Percentiles rank a stretch among this genome's conserved stretches.
Conservation (phyloP, 2,797 vertebrate genomes). For the Schizopygopsis pylzovi region DNA sequence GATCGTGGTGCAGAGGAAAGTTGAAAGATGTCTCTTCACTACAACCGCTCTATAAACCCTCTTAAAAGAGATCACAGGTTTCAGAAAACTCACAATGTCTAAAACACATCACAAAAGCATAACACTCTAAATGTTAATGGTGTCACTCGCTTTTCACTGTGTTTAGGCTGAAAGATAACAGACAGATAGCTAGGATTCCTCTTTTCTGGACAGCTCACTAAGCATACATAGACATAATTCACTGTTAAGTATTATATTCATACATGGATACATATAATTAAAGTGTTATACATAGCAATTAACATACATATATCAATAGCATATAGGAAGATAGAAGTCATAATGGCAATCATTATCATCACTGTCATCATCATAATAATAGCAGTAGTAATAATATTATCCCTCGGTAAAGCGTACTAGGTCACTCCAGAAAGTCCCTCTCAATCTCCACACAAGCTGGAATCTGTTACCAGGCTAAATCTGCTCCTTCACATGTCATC, state of each 20-base stretch:
- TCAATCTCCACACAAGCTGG: slow-evolving; percentile 4
- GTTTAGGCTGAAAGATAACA: background rate
- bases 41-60: background rate
- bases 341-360: slow-evolving; percentile 82
- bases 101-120: background rate
- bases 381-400: slow-evolving; percentile 77
- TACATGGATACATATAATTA: slow-evolving; percentile 84
- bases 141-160: background rate
- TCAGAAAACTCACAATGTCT: background rate
- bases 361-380: slow-evolving; percentile 78
- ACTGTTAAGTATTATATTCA: slow-evolving; percentile 81
- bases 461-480: slow-evolving; percentile 24
- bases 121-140: background rate
- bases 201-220: slow-evolving; percentile 65
- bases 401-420: slow-evolving; percentile 78
- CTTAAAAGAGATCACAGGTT: background rate
- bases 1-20: background rate
- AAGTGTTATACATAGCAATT: slow-evolving; percentile 85
- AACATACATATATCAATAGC: slow-evolving; percentile 86
- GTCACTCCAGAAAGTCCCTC: slow-evolving; percentile 73
- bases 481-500: background rate
- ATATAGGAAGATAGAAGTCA: slow-evolving; percentile 82
- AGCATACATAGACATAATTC: slow-evolving; percentile 78
- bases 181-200: slow-evolving; percentile 19
- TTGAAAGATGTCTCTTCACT: too few species aligned